Evolutionary conservation across 2,888 invertebrate species (phyloP).

Genomic region (Aricia artaxerxes): DNA sequence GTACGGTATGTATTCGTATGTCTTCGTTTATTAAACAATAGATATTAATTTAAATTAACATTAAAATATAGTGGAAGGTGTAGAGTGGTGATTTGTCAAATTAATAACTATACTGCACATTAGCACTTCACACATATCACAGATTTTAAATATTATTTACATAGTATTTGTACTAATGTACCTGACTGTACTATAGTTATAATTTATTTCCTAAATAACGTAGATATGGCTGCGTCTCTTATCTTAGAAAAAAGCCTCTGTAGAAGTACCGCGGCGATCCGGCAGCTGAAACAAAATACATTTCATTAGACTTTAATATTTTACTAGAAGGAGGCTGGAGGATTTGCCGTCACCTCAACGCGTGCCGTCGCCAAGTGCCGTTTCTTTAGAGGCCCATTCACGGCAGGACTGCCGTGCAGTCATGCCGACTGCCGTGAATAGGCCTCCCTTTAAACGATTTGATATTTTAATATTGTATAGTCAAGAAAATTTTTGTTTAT

Average conservation of each 20-base stretch:
- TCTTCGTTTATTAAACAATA: slow-evolving; percentile 5
- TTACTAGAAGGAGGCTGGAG: too few species aligned
- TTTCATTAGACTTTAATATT: background rate
- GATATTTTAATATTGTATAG: too few species aligned
- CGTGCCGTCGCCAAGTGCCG: too few species aligned
- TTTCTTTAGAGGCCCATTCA: too few species aligned
- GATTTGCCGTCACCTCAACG: too few species aligned
- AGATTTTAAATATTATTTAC: slow-evolving; percentile 46
- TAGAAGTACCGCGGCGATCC: slow-evolving; percentile 53
- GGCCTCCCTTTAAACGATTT: too few species aligned
- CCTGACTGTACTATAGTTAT: slow-evolving; percentile 35
- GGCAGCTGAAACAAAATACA: slow-evolving; percentile 50
- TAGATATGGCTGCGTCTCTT: slow-evolving; percentile 43
- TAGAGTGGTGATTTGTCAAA: slow-evolving; percentile 13
- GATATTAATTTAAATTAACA: slow-evolving; percentile 30
- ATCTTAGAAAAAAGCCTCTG: slow-evolving; percentile 52
- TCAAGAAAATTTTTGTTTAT: too few species aligned
- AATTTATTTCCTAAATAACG: slow-evolving; percentile 29
- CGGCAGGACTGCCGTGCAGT: too few species aligned
- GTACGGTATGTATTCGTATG: background rate
- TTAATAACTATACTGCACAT: slow-evolving; percentile 30
- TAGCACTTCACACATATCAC: slow-evolving; percentile 43
- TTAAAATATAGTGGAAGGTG: slow-evolving; percentile 17
- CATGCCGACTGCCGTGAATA: too few species aligned
- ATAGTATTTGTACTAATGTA: slow-evolving; percentile 39